Base-by-base conservation (phyloP, 64 coral and sea anemone species). In the Montipora efflorescens region DNA sequence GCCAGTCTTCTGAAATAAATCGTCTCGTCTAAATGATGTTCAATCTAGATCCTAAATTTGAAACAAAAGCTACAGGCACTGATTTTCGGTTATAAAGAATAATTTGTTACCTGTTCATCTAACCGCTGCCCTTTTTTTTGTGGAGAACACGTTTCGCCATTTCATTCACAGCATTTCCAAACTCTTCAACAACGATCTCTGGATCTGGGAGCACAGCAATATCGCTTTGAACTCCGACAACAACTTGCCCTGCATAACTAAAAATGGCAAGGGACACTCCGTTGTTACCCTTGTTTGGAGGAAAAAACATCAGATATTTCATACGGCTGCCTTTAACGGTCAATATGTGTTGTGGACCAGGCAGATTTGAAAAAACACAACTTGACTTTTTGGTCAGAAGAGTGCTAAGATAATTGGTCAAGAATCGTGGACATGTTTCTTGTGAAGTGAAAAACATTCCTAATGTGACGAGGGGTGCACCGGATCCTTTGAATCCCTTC, bases 361-460 rank as follows among this genome's bases (percentile, higher is more conserved):
- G 98, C 0, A 99, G 95, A 93, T 99, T 99, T 13, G 98, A 99
- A n/a, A 99, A 25, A 10, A 99, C 95, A 87, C 95, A 92, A 13
- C 55, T 96, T 7, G 89, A 25, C 52, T 99, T 99, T 12, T 84
- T 64, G 1, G 86, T 19, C 20, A 96, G 73, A 36, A 89, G 79
- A 1, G 80, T 48, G 16, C 81, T 47, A 2, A 91, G 20, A 18
- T 87, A 87, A n/a, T 77, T 84, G 6, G 84, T n/a, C 19, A 99
- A 21, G 48, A 66, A 47, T 48, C 92, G 95, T 0, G 98, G 98
- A 13, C 69, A 76, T 19, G 94, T 83, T 57, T 89, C 95, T 75
- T 95, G 90, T 21, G 92, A 14, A 12, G 92, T 28, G 5, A 75
- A 89, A 62, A 91, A 92, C 0, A 78, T 4, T 48, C 53, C 69